Base-by-base conservation (phyloP, 1,140 invertebrate genomes). In the Drosophila hydei region DNA sequence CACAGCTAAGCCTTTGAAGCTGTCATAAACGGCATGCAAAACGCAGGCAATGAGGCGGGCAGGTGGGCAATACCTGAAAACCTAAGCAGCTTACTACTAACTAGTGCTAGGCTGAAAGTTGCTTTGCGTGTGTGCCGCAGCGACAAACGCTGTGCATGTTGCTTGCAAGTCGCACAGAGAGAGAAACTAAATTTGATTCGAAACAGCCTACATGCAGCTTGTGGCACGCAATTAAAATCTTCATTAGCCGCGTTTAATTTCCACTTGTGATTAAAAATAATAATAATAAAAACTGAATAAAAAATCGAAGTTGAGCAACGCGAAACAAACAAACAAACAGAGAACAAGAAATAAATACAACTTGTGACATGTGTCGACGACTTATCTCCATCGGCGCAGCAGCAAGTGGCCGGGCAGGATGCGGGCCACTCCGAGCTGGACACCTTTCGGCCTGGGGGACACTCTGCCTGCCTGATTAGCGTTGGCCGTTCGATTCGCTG, bases 181-280 rank as follows among this genome's bases (percentile, higher is more conserved):
- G 14, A n/a, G 27, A n/a, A 42, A 16, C 16, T 2, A 42, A 56
- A 56, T 56, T 27, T 23, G 42, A 27, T 55, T 42, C 8, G 48
- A 48, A 40, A 48, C 56, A 42, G 63, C 83, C 83, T 75, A 87
- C 83, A 87, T 87, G 83, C 71, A 70, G 72, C 58, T 54, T 81
- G 75, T 71, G 81, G 84, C 83, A 88, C 83, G 83, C 83, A 88
- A 88, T 88, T 88, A 88, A 88, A 88, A 88, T 88, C 83, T 88
- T 88, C 83, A 88, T 88, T 88, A 88, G 83, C 83, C 84, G 83
- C 83, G 83, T 88, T 88, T 88, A 88, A 88, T 88, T 88, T 88
- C 83, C 83, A 88, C 83, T 88, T 88, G 83, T 88, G 83, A 88
- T 88, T 83, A 88, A 88, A 88, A 65, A 71, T 48, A 69, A 75